These are phyloP conservation scores for Pterostichus niger DNA, from an alignment of 2,888 invertebrate species.

Conservation along the genomic window DNA sequence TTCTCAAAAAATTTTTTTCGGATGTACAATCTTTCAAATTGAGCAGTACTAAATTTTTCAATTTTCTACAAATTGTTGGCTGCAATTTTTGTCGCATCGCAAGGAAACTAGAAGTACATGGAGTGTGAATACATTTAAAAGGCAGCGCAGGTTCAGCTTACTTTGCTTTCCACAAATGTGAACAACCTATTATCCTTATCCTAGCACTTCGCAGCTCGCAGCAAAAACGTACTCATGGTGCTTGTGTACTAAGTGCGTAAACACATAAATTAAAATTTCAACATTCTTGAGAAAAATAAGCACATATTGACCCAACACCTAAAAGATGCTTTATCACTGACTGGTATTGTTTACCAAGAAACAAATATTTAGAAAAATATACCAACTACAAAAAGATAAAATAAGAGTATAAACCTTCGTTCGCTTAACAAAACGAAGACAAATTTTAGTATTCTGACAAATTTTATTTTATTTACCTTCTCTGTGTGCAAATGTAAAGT, in stretches of 20 bases:
- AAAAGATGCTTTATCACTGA: neutral
- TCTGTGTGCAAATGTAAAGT: neutral
- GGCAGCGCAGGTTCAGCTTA: neutral
- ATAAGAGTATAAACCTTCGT: no score
- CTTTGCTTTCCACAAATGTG: slow-evolving; percentile 29
- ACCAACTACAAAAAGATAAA: no score
- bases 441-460: neutral
- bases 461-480: neutral
- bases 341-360: no score
- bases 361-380: no score
- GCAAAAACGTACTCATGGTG: neutral
- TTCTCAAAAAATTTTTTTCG: no score
- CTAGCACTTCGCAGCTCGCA: neutral
- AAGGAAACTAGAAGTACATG: neutral
- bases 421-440: neutral
- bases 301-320: slow-evolving; percentile 19
- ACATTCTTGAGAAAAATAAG: slow-evolving; percentile 16
- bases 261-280: slow-evolving; percentile 58
- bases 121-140: slow-evolving; percentile 2
- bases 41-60: no score
- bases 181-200: slow-evolving; percentile 33
- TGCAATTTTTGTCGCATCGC: neutral
- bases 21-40: no score
- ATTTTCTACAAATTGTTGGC: no score
- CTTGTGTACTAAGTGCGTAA: slow-evolving; percentile 42